A percentile compares a stretch with the other conserved stretches of the same genome.
Conservation (phyloP, 2,888 invertebrate genomes). For the Netelia fuscicornis region DNA sequence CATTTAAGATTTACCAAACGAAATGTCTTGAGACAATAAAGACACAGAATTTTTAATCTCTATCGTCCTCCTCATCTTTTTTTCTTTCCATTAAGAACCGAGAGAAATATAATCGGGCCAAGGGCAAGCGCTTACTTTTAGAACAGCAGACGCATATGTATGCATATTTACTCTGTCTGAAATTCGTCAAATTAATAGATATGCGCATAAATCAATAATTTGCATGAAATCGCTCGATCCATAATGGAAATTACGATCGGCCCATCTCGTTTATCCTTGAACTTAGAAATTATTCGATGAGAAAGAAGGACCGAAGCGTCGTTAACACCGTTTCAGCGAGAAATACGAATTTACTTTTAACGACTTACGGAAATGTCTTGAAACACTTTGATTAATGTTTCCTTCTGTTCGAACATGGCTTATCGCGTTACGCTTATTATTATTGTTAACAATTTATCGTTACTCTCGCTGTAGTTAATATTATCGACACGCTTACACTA, state of each 20-base stretch:
- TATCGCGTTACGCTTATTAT: not conserved
- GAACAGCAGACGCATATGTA: constrained; percentile 3
- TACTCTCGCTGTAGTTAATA: too few relatives aligned
- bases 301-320: not conserved
- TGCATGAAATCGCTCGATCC: constrained; percentile 55
- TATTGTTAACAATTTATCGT: not conserved
- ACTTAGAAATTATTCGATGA: not conserved
- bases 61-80: too few relatives aligned
- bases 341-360: constrained; percentile 16
- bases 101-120: constrained; percentile 30
- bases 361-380: constrained; percentile 42
- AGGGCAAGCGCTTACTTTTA: constrained; percentile 17
- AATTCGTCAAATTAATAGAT: constrained; percentile 44
- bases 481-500: not conserved
- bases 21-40: not conserved
- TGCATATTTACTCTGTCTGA: constrained; percentile 29
- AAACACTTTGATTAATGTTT: constrained; percentile 2
- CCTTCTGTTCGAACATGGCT: not conserved
- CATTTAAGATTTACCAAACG: too few relatives aligned
- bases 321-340: not conserved
- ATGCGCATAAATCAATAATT: constrained; percentile 52
- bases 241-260: not conserved
- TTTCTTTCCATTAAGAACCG: not conserved
- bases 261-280: not conserved
- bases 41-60: too few relatives aligned